Evolutionary conservation across 2,797 vertebrate genomes (phyloP), one percentile per base, ranked within the genome.

Genomic region (Cichlasoma orientale): DNA sequence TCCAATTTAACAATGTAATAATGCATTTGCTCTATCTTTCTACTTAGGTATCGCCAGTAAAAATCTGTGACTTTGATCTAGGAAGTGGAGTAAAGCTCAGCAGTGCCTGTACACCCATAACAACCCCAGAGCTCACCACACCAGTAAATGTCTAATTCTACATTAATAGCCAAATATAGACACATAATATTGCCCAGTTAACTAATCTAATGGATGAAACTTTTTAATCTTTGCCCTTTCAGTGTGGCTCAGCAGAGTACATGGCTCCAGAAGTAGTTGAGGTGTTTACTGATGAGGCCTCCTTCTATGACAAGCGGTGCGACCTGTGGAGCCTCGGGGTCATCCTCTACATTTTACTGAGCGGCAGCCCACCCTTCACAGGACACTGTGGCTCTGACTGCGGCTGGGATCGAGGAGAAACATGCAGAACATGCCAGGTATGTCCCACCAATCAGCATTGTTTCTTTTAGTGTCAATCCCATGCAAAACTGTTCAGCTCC

Each of bases 261-360:
- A 99, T 99, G 98, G 98, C 98, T 59, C 98, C 98, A 0, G 98
- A 99, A 85, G 98, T 99, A 53, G 98, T 99, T 81, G 98, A 99
- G 87, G 98, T 97, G 5, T 99, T 99, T 89, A 99, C 96, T 0
- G 98, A 99, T 72, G 98, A 99, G 90, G 98, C 97, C 0, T 97
- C 97, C n/a, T 99, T 99, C 91, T 99, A 99, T 0, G 98, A 99
- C 93, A 99, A 99, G 81, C 97, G 98, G 74, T 99, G 98, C 2
- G 98, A 99, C 89, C 95, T 99, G 41, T 99, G 98, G 98, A 99
- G 98, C 86, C 95, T 99, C 19, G 98, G 98, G 0, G 98, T 99
- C 79, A 98, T 99, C 89, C 96, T 99, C 47, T 99, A 99, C 93
- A 98, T 99, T 89, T 95, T 99, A 94, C 94, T 99, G 59, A 98